Conservation (phyloP, 2,797 vertebrate species). For the Crenuchus spilurus region DNA sequence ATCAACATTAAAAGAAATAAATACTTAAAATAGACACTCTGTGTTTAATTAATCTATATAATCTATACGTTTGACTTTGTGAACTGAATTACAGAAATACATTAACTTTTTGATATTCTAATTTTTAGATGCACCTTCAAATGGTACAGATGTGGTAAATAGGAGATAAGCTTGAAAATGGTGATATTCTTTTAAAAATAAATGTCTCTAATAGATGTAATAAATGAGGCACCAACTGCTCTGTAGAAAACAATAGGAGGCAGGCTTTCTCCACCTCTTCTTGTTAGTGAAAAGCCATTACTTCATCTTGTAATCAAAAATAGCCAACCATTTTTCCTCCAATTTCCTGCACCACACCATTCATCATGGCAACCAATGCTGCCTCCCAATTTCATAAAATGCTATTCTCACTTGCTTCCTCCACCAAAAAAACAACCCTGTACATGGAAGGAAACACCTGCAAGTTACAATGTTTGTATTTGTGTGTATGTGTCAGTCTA, state of each 20-base stretch:
- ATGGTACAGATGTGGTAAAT: too few species aligned
- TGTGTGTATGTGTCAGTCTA: constrained; percentile 39
- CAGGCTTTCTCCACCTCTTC: neutral
- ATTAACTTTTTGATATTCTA: too few species aligned
- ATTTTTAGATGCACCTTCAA: too few species aligned
- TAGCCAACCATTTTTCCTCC: constrained; percentile 1
- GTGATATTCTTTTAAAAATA: too few species aligned
- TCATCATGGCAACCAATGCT: constrained; percentile 30
- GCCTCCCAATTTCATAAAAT: constrained; percentile 64
- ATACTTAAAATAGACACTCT: too few species aligned
- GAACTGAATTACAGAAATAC: too few species aligned
- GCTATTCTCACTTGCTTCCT: constrained; percentile 73
- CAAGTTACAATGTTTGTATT: constrained; percentile 29
- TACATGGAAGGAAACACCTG: constrained; percentile 75
- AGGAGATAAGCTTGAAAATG: too few species aligned
- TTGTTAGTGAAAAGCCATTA: constrained; percentile 2
- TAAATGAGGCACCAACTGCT: too few species aligned
- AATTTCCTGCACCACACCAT: constrained; percentile 9
- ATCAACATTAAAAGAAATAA: too few species aligned
- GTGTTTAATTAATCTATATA: too few species aligned
- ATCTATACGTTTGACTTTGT: too few species aligned
- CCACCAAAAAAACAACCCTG: constrained; percentile 44
- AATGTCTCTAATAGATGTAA: too few species aligned
- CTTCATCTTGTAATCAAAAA: constrained; percentile 20
- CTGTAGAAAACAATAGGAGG: neutral